Base-by-base conservation (phyloP, 2,888 invertebrate genomes). In the Carabus problematicus region DNA sequence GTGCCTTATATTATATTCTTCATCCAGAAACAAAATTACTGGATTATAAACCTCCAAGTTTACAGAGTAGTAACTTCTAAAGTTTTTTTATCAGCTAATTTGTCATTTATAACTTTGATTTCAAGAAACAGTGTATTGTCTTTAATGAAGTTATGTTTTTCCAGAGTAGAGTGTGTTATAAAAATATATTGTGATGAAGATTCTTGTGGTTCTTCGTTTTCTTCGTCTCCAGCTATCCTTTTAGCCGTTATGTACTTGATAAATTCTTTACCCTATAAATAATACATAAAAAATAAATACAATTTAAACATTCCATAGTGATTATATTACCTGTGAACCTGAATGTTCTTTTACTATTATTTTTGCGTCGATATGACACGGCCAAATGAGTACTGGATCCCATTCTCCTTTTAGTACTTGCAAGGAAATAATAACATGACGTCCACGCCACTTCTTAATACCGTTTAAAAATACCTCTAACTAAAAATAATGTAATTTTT, bases 401-500 rank as follows among this genome's bases (percentile, higher is more conserved):
- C 89, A 91, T 41, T 89, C 88, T 0, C 92, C 91, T 1, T 86
- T 85, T 40, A 91, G 83, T 0, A 91, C 86, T 55, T 89, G 87
- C 49, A 92, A 82, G 0, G 89, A 89, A 8, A 89, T 87, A 49
- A 91, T 88, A 59, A 91, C 79, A 77, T 92, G 89, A 0, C 92
- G 85, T 0, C 90, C 91, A 76, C 87, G 89, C 92, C 92, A 92
- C 71, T 89, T 90, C 42, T 91, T 91, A 60, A 89, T 85, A 6
- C 92, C 92, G 78, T 92, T 92, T 29, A 92, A 79, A 76, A 88
- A 86, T 1, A 91, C 78, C 74, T 91, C 87, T 19, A 91, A 83
- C 90, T 91, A 76, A 3, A 74, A 74, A 40, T 42, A 8, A n/a
- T 49, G 39, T 12, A 43, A 0, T 47, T 16, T 56, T 62, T 43